Evolutionary conservation across 2,888 invertebrate genomes (phyloP).

Genomic region (Drosophila lacicola): DNA sequence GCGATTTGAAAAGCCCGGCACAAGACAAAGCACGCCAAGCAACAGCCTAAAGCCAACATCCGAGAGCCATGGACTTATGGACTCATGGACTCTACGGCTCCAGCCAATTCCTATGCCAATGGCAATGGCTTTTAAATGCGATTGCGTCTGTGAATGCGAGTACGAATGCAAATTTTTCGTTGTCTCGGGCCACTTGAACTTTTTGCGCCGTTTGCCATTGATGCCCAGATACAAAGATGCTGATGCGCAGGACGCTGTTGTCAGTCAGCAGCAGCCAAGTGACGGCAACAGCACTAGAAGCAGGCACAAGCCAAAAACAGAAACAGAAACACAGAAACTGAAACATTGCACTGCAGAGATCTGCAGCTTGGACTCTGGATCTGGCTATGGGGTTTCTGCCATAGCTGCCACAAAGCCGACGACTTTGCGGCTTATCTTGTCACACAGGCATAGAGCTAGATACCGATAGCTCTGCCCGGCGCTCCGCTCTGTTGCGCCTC

Average conservation of each 20-base stretch:
- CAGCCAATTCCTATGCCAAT: conserved; percentile 41
- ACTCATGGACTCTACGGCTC: conserved; percentile 5
- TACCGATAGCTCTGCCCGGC: conserved; percentile 7
- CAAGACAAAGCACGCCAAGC: conserved; percentile 28
- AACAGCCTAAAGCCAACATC: conserved; percentile 3
- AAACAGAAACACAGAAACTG: conserved; percentile 32
- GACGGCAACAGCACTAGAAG: conserved; percentile 6
- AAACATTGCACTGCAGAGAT: conserved; percentile 25
- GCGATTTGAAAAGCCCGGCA: conserved; percentile 46
- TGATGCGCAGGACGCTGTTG: conserved; percentile 65
- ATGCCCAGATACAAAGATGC: conserved; percentile 35
- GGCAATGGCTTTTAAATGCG: conserved; percentile 47
- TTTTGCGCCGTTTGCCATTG: conserved; percentile 38
- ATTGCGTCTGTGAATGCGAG: conserved; percentile 26
- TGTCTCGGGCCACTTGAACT: conserved; percentile 58
- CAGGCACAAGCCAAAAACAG: conserved; percentile 64
- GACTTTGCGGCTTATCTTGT: conserved; percentile 69
- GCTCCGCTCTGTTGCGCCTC: conserved; percentile 22
- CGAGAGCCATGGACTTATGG: conserved; percentile 10
- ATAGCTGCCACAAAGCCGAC: conserved; percentile 6
- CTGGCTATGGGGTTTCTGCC: conserved; percentile 11
- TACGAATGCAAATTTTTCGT: conserved; percentile 62
- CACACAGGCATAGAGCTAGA: conserved; percentile 48
- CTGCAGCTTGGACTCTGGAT: conserved; percentile 19
- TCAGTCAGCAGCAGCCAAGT: conserved; percentile 42